Evolutionary conservation across 1,140 invertebrate species (phyloP).

Genomic region (Drosophila pectinifera): DNA sequence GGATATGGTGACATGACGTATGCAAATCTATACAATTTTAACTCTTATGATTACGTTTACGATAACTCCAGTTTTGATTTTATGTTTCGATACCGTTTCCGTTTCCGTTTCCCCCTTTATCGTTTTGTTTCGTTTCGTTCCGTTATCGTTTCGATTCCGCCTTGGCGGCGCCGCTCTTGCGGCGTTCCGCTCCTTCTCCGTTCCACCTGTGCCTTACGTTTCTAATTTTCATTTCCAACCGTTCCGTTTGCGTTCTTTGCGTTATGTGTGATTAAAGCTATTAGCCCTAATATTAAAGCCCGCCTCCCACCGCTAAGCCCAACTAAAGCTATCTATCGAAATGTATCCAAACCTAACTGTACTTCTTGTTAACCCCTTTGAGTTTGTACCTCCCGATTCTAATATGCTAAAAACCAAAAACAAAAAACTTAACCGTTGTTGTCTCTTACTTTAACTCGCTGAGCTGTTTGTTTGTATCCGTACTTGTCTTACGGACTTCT

Average conservation of each 20-base stretch:
- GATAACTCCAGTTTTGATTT: conserved; percentile 67
- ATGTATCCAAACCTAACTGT: conserved; percentile 40
- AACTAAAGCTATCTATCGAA: conserved; percentile 42
- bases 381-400: conserved; percentile 39
- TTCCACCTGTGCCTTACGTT: conserved; percentile 23
- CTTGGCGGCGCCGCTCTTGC: conserved; percentile 11
- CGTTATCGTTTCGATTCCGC: conserved; percentile 24
- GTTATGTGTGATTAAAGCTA: conserved; percentile 43
- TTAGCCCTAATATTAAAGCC: conserved; percentile 15
- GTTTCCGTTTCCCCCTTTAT: conserved; percentile 26
- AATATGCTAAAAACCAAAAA: conserved; percentile 23
- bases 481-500: conserved; percentile 38
- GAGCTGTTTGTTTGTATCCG: conserved; percentile 58
- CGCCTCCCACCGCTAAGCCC: conserved; percentile 11
- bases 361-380: conserved; percentile 39
- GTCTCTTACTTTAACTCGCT: conserved; percentile 59
- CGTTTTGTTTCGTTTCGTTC: conserved; percentile 33
- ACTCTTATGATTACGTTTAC: conserved; percentile 69
- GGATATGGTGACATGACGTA: conserved; percentile 99
- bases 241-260: conserved; percentile 40
- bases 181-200: conserved; percentile 21
- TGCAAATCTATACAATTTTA: conserved; percentile 87
- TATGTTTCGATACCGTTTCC: conserved; percentile 27
- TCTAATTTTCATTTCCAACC: conserved; percentile 35
- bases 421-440: conserved; percentile 41